These are phyloP conservation scores for Beris morrisii DNA, from an alignment of 2,888 invertebrate species.

Conservation along the genomic window DNA sequence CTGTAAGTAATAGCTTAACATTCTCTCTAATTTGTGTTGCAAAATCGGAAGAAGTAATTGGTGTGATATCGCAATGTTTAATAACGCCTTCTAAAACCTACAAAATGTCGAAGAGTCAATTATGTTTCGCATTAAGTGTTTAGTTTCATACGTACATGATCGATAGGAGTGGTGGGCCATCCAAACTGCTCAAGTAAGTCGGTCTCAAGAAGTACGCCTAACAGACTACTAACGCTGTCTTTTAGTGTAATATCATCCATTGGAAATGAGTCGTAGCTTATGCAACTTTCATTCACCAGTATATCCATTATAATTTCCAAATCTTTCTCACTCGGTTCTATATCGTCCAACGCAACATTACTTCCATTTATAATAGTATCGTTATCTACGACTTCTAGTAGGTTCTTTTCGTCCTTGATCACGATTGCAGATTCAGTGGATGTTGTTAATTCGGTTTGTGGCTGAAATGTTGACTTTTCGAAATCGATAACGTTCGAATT, in stretches of 20 bases:
- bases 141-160: slow-evolving; percentile 5
- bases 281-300: background rate
- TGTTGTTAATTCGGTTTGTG: background rate
- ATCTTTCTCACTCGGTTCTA: background rate
- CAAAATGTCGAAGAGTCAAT: background rate
- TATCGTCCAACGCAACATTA: background rate
- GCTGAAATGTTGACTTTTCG: too few species aligned
- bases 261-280: background rate
- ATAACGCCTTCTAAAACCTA: slow-evolving; percentile 10
- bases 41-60: background rate
- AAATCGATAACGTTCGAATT: too few species aligned
- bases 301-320: slow-evolving; percentile 9
- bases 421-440: background rate
- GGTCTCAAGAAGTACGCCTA: slow-evolving; percentile 11
- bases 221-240: slow-evolving; percentile 3
- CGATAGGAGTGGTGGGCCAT: slow-evolving; percentile 6
- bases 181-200: slow-evolving; percentile 17
- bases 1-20: slow-evolving; percentile 10
- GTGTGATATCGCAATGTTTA: background rate
- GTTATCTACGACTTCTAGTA: too few species aligned
- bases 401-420: too few species aligned
- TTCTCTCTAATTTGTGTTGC: slow-evolving; percentile 7
- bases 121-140: background rate
- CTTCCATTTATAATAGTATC: background rate
- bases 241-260: slow-evolving; percentile 16